Evolutionary conservation across 2,797 vertebrate species (phyloP).

Genomic region (Hemitrygon akajei): DNA sequence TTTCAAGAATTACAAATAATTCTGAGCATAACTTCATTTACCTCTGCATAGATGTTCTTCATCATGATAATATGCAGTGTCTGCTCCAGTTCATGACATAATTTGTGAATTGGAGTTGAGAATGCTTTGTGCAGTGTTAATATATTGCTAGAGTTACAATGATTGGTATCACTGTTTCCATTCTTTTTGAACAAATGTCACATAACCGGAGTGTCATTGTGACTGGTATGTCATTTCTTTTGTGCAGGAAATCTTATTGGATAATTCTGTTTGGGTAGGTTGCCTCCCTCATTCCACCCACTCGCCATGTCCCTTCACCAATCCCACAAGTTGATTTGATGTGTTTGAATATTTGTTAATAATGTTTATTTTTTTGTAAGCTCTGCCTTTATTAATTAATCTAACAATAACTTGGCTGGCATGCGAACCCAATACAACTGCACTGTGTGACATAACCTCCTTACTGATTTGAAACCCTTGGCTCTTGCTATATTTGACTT

Average conservation of each 20-base stretch:
- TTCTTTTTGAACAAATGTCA: slow-evolving; percentile 1
- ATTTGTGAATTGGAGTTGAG: not conserved
- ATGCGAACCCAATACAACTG: slow-evolving; percentile 17
- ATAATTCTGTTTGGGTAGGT: slow-evolving; percentile 92
- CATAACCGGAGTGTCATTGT: slow-evolving; percentile 46
- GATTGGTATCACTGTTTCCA: not conserved
- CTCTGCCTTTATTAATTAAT: slow-evolving; percentile 43
- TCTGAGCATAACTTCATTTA: too few relatives aligned
- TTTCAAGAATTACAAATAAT: not conserved
- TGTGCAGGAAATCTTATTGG: slow-evolving; percentile 89
- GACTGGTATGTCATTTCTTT: slow-evolving; percentile 69
- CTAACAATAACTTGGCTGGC: slow-evolving; percentile 34
- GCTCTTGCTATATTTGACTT: slow-evolving; percentile 4
- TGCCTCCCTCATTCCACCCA: slow-evolving; percentile 29
- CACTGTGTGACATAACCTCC: not conserved
- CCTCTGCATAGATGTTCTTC: not conserved
- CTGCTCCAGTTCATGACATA: too few relatives aligned
- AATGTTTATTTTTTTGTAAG: slow-evolving; percentile 44
- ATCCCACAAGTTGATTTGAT: slow-evolving; percentile 56
- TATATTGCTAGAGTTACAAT: not conserved
- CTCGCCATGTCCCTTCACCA: slow-evolving; percentile 39
- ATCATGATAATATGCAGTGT: not conserved
- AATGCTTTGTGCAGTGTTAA: not conserved
- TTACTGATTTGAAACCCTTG: slow-evolving; percentile 28
- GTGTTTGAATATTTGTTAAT: slow-evolving; percentile 51